Conservation (phyloP, 2,888 invertebrate species). For the Campoplex nolae region DNA sequence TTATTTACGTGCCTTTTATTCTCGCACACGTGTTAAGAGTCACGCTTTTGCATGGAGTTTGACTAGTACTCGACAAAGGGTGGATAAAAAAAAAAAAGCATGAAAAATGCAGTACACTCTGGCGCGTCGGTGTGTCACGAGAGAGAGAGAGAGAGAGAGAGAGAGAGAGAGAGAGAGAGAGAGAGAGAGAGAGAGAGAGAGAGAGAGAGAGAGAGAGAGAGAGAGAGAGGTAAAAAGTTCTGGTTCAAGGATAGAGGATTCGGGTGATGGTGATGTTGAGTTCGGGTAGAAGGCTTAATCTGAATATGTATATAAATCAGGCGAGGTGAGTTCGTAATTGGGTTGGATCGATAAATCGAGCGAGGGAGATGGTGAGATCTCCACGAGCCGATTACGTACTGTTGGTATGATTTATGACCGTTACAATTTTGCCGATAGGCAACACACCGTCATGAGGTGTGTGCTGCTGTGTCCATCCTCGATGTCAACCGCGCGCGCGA, state of each 20-base stretch:
- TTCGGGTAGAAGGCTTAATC: conserved; percentile 11
- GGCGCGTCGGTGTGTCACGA: neutral
- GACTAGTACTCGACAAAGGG: neutral
- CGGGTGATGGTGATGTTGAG: neutral
- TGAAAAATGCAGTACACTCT: neutral
- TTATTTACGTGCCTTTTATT: neutral
- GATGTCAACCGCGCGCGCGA: conserved; percentile 43
- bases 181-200: neutral
- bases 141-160: neutral
- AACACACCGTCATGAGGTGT: conserved; percentile 54
- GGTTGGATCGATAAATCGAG: conserved; percentile 64
- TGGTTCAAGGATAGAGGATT: neutral
- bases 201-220: neutral
- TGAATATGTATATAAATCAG: conserved; percentile 23
- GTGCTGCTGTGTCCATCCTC: conserved; percentile 25
- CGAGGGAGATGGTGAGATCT: conserved; percentile 37
- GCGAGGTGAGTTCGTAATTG: conserved; percentile 57
- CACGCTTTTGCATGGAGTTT: neutral
- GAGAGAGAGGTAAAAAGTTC: neutral
- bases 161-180: neutral
- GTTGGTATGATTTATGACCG: conserved; percentile 65
- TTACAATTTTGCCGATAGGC: conserved; percentile 65
- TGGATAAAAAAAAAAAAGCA: neutral
- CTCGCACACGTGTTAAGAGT: neutral
- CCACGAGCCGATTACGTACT: conserved; percentile 58